Evolutionary conservation across 2,888 invertebrate species (phyloP).

Genomic region (Hemaris fuciformis): DNA sequence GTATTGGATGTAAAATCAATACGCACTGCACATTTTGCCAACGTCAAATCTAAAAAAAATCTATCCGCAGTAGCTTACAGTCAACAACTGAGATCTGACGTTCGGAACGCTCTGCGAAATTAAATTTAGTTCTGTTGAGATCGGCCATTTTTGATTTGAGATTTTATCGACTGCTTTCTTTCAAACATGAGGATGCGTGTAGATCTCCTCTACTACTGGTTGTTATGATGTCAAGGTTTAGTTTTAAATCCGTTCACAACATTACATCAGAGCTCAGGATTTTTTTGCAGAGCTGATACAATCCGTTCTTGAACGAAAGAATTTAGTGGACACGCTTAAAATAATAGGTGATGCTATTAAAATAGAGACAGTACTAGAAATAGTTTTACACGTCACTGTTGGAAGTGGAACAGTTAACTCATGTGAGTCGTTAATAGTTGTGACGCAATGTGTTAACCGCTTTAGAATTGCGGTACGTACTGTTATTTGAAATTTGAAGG

Average conservation of each 20-base stretch:
- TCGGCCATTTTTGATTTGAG: conserved; percentile 43
- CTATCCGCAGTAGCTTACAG: conserved; percentile 65
- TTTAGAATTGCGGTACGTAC: conserved; percentile 13
- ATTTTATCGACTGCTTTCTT: conserved; percentile 15
- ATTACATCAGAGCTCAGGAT: conserved; percentile 39
- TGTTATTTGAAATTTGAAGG: background rate
- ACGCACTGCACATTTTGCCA: conserved; percentile 47
- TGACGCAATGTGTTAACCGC: conserved; percentile 48
- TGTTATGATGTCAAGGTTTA: conserved; percentile 19
- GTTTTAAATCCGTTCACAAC: conserved; percentile 22
- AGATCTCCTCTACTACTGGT: background rate
- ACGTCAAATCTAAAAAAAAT: conserved; percentile 55
- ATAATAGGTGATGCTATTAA: conserved; percentile 71
- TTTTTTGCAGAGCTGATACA: conserved; percentile 40
- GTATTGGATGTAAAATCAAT: conserved; percentile 60
- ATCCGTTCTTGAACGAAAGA: conserved; percentile 37
- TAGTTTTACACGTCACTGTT: conserved; percentile 63
- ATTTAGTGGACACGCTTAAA: conserved; percentile 63
- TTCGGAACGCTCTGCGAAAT: conserved; percentile 61
- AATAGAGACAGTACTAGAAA: conserved; percentile 65
- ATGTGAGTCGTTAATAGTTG: conserved; percentile 37
- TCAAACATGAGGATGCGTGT: conserved; percentile 4
- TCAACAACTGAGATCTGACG: conserved; percentile 72
- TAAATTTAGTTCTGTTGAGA: conserved; percentile 54
- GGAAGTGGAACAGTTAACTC: conserved; percentile 55